Base-by-base conservation (phyloP, 2,888 invertebrate species). In the Drosophila eohydei region DNA sequence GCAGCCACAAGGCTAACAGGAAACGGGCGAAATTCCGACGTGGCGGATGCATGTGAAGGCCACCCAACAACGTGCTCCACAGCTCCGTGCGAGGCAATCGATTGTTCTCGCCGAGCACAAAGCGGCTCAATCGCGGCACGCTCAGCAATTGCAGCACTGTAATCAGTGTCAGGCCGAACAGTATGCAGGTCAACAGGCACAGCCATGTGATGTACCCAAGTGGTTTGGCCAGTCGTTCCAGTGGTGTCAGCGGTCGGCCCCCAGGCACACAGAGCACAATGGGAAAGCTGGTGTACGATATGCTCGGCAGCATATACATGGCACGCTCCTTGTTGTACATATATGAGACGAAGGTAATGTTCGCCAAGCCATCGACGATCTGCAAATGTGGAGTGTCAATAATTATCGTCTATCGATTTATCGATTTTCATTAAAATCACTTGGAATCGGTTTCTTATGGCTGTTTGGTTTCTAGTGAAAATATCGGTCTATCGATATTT, bases 21-120 rank as follows among this genome's bases (percentile, higher is more conserved):
- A 80, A 91, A 0, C 92, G 89, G 0, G 92, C 91, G 48, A 92
- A 92, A 46, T 88, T 92, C 0, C 90, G 74, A 12, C 75, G 68
- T 1, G 92, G 92, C 56, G 81, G 65, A 14, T 63, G 62, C 5
- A 54, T 30, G 3, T 81, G 75, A 8, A 86, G n/a, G 12, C 76
- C 75, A 5, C 91, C 92, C 40, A 91, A 48, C 16, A 92, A 51
- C 0, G 75, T 80, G 34, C 61, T 74, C 70, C 90, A 80, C 9
- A 92, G 51, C 28, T 89, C 84, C 11, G 84, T 81, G 48, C 87
- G 80, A 0, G 92, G 91, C 48, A 64, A 41, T 0, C 71, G 73
- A 74, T 92, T 92, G 9, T 36, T 21, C 0, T 71, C 62, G 9
- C 92, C 92, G 21, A 90, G 85, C 1, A 92, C 77, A 56, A 92